Base-by-base conservation (phyloP, 1,140 invertebrate species). In the Drosophila tristis region DNA sequence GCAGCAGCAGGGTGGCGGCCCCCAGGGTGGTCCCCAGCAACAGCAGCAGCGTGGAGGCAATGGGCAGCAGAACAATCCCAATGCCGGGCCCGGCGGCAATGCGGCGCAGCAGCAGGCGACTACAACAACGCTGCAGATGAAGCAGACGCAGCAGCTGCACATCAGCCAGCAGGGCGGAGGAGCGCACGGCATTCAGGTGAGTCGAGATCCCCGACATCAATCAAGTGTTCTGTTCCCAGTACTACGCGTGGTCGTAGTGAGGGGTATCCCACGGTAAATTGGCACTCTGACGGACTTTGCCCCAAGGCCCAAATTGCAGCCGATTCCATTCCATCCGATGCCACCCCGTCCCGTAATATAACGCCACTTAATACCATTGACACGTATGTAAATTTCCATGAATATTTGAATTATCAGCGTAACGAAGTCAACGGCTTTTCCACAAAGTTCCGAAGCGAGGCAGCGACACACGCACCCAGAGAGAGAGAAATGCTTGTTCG, bases 71-170 rank as follows among this genome's bases (percentile, higher is more conserved):
- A 71, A 75, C 31, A 91, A 91, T 84, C 84, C 79, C 49, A 91
- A 91, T 72, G 75, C 59, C 39, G 80, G 74, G 23, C 65, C 77
- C 23, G 79, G 79, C 29, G 78, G 78, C 74, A 82, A 79, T 55
- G 60, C 75, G 16, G 70, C 86, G 49, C 81, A 75, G 47, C 51
- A 91, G 48, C 85, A 91, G 49, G 75, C 90, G 5, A 81, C 85
- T 25, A 90, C 93, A 13, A 93, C 94, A 3, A 94, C 94, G 7
- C 82, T 97, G 74, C 96, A 97, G 92, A 96, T 97, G 92, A 96
- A 96, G 80, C 96, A 97, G 92, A 96, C 96, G 13, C 97, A 97
- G 90, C 96, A 97, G 89, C 92, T 97, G 71, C 96, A 97, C 90
- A 96, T 97, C 65, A 95, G 94, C 65, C 96, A 96, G 84, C 95